These are phyloP conservation scores for Athene cunicularia DNA, from an alignment of 2,113 vertebrate species.

Conservation along the genomic window DNA sequence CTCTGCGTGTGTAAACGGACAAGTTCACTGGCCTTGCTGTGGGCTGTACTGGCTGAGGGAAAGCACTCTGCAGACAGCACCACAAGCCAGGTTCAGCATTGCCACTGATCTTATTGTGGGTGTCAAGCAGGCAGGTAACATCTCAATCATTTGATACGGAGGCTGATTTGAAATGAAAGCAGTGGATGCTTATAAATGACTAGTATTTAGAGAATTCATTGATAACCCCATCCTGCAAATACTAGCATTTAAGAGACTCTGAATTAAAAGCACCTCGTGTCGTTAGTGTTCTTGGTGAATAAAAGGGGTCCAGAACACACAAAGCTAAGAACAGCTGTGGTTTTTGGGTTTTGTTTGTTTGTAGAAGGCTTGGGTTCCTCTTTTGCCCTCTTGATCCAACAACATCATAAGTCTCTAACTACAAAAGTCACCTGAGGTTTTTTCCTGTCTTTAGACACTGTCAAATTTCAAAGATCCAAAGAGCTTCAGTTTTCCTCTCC, in stretches of 20 bases:
- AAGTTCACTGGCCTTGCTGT: too few species aligned
- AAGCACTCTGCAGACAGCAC: rapidly evolving
- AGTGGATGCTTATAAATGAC: neutral
- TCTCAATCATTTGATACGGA: neutral
- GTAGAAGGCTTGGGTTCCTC: neutral
- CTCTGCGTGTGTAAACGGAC: too few species aligned
- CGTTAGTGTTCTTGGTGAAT: neutral
- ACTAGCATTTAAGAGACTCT: neutral
- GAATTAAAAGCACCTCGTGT: neutral
- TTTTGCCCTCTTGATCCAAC: neutral
- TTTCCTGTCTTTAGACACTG: neutral
- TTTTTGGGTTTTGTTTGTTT: neutral
- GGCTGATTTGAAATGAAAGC: neutral
- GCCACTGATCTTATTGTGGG: neutral
- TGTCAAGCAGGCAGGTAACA: too few species aligned
- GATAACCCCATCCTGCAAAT: neutral
- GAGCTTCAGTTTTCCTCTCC: neutral
- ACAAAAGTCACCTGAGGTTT: neutral
- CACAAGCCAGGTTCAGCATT: rapidly evolving
- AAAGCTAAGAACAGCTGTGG: neutral
- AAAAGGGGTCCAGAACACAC: neutral
- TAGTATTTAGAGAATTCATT: neutral
- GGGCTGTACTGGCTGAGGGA: neutral
- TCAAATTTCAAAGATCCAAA: neutral
- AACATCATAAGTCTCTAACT: neutral